Base-by-base conservation (phyloP, 53 echinoderm and acorn worm genomes). In the Patiria pectinifera region DNA sequence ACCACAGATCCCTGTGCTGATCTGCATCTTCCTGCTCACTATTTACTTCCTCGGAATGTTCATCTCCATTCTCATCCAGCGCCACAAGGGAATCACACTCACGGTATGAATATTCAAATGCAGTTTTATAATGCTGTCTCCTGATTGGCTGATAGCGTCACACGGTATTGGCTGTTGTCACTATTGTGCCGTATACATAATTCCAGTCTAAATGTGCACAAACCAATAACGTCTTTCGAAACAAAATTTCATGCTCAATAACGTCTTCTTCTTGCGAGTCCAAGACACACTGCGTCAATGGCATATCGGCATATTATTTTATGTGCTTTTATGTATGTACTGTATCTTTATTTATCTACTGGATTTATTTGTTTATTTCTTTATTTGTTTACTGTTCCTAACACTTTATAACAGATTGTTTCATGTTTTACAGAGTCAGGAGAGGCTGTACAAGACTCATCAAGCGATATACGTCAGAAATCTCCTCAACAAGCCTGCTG, bases 401-500 rank as follows among this genome's bases (percentile, higher is more conserved):
- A 18, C 10, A 4, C 21, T 82, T 82, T 74, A 24, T 74, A 22
- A 74, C 24, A 18, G 15, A 18, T 69, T 21, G 15, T 21, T 15
- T 15, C 69, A 69, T 69, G 1, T 24, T 45, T 83, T 84, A 49
- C 87, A 97, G 96, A 92, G 78, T 48, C 91, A 96, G 62, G 96
- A 96, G 44, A 95, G 91, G 69, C 78, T 97, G 59, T 86, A 93
- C 93, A 94, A 94, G 59, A 93, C 95, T 15, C 92, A 94, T 49
- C 94, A 96, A 21, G 96, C 95, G 6, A 91, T 94, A 14, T 92
- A 96, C 89, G 96, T 97, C 11, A 91, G 78, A 78, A 91, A 94
- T 48, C 89, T 97, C 14, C 86, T 97, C 18, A 91, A 82, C 77
- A 96, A 96, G 83, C 94, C 94, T 43, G 85, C 70, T 13, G 72